These are phyloP conservation scores for Euwallacea fornicatus DNA, from an alignment of 1,140 invertebrate species.

Conservation along the genomic window DNA sequence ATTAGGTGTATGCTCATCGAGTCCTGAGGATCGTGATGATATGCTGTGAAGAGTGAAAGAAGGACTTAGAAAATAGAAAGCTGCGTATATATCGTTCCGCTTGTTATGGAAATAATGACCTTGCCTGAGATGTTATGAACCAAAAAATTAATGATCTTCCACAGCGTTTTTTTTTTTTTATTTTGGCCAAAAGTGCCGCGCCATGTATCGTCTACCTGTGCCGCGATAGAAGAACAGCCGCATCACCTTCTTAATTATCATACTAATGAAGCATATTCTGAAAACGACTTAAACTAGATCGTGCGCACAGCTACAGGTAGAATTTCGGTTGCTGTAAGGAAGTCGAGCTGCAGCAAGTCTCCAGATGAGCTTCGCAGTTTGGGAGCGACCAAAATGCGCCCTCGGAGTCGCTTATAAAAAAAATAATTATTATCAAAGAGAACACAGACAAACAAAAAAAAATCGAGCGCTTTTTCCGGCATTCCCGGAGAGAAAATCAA, in stretches of 20 bases:
- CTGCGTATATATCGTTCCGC: conserved; percentile 20
- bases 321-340: no score
- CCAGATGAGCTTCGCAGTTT: no score
- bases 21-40: no score
- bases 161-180: conserved; percentile 14
- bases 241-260: conserved; percentile 35
- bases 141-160: conserved; percentile 33
- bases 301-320: no score
- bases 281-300: conserved; percentile 2
- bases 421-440: no score
- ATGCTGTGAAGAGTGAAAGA: background rate
- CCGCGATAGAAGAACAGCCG: conserved; percentile 24
- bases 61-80: conserved; percentile 4
- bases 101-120: conserved; percentile 30
- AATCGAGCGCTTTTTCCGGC: background rate
- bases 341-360: no score
- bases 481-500: conserved; percentile 2
- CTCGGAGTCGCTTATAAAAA: no score
- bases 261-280: conserved; percentile 30
- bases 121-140: conserved; percentile 25
- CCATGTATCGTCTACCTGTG: conserved; percentile 16
- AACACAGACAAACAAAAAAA: background rate
- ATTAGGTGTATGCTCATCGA: no score
- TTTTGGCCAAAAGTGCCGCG: conserved; percentile 29
- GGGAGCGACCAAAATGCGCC: no score